Evolutionary conservation across 2,888 invertebrate species (phyloP).

Genomic region (Aporophyla lueneburgensis): DNA sequence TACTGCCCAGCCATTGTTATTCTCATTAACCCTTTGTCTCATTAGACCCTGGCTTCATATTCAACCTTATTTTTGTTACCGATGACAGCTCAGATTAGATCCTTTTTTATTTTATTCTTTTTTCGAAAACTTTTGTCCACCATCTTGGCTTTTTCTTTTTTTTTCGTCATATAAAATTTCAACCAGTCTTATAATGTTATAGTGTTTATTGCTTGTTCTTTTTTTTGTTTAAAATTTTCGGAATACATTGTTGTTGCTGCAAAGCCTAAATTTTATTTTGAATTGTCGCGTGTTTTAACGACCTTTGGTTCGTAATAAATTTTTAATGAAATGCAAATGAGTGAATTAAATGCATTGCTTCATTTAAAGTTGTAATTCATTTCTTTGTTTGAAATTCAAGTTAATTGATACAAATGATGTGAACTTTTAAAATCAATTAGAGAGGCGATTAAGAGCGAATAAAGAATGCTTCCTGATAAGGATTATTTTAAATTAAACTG

Average conservation of each 20-base stretch:
- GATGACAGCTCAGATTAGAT: constrained; percentile 88
- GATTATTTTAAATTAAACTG: constrained; percentile 22
- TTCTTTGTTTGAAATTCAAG: constrained; percentile 42
- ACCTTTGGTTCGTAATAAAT: constrained; percentile 27
- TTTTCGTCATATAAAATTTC: constrained; percentile 69
- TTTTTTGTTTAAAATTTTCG: constrained; percentile 38
- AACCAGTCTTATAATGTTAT: constrained; percentile 68
- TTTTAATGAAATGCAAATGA: constrained; percentile 53
- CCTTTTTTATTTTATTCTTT: constrained; percentile 72
- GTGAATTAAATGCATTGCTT: constrained; percentile 32
- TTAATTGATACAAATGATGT: constrained; percentile 56
- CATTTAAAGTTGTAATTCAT: constrained; percentile 32
- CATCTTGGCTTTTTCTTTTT: constrained; percentile 72
- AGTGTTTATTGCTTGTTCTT: constrained; percentile 68
- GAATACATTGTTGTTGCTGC: constrained; percentile 51
- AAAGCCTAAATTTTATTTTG: constrained; percentile 62
- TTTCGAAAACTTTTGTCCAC: constrained; percentile 69
- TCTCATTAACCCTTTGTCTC: constrained; percentile 90
- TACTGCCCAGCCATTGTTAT: constrained; percentile 88
- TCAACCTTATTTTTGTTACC: constrained; percentile 83
- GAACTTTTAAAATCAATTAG: constrained; percentile 69
- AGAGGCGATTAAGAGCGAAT: constrained; percentile 57
- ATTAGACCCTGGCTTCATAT: constrained; percentile 88
- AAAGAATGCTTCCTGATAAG: constrained; percentile 30
- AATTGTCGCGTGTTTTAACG: constrained; percentile 39